A percentile compares a stretch with the other conserved stretches of the same genome.
phyloP scores from a whole-genome alignment of 2,113 vertebrate genomes.

The Ptyas mucosa region DNA sequence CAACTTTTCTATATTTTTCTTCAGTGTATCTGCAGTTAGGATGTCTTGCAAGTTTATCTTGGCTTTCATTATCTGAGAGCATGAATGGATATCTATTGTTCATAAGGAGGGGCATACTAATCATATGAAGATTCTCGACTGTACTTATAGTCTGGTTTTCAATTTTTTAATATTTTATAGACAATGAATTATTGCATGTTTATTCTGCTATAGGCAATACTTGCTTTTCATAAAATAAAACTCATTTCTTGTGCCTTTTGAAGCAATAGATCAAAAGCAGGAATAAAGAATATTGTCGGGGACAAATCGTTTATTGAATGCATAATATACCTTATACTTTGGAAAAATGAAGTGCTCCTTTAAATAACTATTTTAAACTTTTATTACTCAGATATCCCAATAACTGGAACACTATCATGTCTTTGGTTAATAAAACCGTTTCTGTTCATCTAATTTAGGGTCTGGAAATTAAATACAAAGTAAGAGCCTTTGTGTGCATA shows the following conservation, averaged over 20 bases:
- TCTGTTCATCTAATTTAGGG: not conserved
- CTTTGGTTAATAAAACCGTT: not conserved
- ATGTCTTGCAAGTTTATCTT: not conserved
- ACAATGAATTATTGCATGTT: conserved; percentile 4
- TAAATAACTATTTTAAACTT: not conserved
- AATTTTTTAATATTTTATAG: not conserved
- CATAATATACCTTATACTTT: not conserved
- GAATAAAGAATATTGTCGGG: conserved; percentile 8
- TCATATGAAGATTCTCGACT: not conserved
- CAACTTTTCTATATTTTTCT: not conserved
- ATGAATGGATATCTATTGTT: not conserved
- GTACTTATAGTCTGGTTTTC: not conserved
- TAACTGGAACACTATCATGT: not conserved
- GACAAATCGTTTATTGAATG: not conserved
- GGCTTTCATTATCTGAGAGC: not conserved
- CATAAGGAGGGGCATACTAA: not conserved
- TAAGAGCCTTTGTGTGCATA: not conserved
- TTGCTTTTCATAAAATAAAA: conserved; percentile 25
- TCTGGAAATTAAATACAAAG: not conserved
- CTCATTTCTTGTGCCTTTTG: not conserved
- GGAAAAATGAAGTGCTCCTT: not conserved
- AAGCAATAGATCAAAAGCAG: not conserved
- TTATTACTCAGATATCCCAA: not conserved
- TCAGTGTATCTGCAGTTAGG: not conserved
- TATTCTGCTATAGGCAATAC: conserved; percentile 15